phyloP scores from a whole-genome alignment of 2,888 invertebrate genomes.

The Shargacucullia verbasci region DNA sequence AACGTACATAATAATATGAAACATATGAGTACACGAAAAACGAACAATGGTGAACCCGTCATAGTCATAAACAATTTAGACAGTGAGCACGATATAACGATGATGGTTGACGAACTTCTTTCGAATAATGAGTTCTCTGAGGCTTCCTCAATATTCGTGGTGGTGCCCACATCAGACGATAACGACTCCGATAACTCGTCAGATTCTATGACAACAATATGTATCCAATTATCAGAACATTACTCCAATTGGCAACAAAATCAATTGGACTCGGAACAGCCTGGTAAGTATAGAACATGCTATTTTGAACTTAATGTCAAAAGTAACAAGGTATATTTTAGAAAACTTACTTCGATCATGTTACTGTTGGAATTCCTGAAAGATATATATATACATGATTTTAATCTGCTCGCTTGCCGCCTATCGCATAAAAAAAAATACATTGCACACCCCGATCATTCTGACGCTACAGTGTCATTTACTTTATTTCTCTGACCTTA shows the following conservation, averaged over 20 bases:
- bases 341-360: too few species aligned
- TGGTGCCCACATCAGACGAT: conserved; percentile 63
- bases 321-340: too few species aligned
- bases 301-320: too few species aligned
- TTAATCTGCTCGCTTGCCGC: too few species aligned
- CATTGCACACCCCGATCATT: too few species aligned
- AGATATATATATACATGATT: too few species aligned
- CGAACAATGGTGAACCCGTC: conserved; percentile 40
- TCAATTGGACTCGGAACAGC: neutral
- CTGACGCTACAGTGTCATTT: too few species aligned
- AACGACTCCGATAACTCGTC: conserved; percentile 36
- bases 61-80: conserved; percentile 58
- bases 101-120: conserved; percentile 60
- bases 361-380: too few species aligned
- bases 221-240: conserved; percentile 24
- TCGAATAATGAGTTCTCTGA: conserved; percentile 49
- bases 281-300: conserved; percentile 14
- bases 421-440: too few species aligned
- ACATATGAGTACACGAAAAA: conserved; percentile 10
- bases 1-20: neutral
- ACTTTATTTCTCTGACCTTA: too few species aligned
- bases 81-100: conserved; percentile 52
- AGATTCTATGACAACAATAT: conserved; percentile 17
- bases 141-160: conserved; percentile 66
- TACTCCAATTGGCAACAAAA: conserved; percentile 2